Conservation (phyloP, 2,113 vertebrate species). For the Pseudorasbora parva region DNA sequence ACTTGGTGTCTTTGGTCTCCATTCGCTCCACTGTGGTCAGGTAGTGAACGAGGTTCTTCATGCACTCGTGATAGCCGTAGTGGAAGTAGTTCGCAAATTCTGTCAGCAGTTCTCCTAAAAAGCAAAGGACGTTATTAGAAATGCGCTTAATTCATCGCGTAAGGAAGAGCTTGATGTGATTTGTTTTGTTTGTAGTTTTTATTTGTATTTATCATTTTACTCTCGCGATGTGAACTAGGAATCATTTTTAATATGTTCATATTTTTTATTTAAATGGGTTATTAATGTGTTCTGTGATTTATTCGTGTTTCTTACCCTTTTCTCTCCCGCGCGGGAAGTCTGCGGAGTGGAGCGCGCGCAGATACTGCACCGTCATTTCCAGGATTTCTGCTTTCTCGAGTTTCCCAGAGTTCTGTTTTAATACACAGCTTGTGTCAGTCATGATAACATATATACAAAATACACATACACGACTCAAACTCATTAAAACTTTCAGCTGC, state of each 20-base stretch:
- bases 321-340: slow-evolving; percentile 94
- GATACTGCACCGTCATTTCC: slow-evolving; percentile 98
- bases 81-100: slow-evolving; percentile 99
- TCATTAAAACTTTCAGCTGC: background rate
- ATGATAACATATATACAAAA: background rate
- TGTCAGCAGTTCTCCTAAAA: slow-evolving; percentile 86
- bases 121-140: background rate
- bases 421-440: background rate
- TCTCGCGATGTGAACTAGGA: background rate
- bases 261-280: background rate
- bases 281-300: background rate
- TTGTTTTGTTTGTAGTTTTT: background rate
- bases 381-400: slow-evolving; percentile 97
- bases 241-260: background rate
- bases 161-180: background rate
- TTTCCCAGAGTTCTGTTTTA: slow-evolving; percentile 90
- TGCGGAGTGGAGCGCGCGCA: slow-evolving; percentile 90
- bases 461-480: background rate
- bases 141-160: background rate
- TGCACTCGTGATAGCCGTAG: slow-evolving; percentile 97
- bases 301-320: slow-evolving; percentile 79
- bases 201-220: background rate
- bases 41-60: slow-evolving; percentile 98
- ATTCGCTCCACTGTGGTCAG: slow-evolving; percentile 94
- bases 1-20: slow-evolving; percentile 96